A percentile compares a stretch with the other conserved stretches of the same genome.
These are phyloP conservation scores for Lutraria lutraria DNA, from an alignment of 2,888 invertebrate genomes.

Conservation along the genomic window DNA sequence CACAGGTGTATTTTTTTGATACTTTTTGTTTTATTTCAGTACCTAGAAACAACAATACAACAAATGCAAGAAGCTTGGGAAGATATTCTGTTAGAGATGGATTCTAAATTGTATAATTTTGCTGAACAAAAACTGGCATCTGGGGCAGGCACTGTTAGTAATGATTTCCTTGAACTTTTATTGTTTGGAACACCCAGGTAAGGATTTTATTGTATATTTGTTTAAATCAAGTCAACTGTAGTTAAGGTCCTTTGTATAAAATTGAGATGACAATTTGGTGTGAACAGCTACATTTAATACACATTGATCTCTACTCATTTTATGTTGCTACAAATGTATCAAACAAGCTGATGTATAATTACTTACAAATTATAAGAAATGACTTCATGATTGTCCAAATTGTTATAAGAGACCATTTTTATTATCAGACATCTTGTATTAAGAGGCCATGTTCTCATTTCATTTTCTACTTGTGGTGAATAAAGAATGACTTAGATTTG, in stretches of 20 bases:
- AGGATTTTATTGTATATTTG: background rate
- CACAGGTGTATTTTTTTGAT: background rate
- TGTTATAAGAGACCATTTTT: no score
- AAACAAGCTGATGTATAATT: no score
- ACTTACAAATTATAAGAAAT: no score
- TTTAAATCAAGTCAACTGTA: background rate
- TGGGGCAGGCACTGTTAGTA: conserved; percentile 92
- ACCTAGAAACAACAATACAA: conserved; percentile 86
- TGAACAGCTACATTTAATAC: no score
- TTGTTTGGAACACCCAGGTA: conserved; percentile 92
- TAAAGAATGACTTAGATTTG: no score
- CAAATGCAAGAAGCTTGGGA: conserved; percentile 94
- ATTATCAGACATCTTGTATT: no score
- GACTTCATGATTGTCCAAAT: no score
- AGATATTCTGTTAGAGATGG: conserved; percentile 96
- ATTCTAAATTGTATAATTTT: conserved; percentile 95
- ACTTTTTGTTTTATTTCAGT: conserved; percentile 71
- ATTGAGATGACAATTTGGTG: no score
- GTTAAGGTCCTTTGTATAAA: background rate
- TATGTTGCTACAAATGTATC: background rate
- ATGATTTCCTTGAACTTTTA: conserved; percentile 95
- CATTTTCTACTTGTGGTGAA: no score
- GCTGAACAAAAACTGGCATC: conserved; percentile 89
- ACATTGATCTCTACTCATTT: background rate
- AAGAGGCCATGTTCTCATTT: no score